Base-by-base conservation (phyloP, 2,888 invertebrate genomes). In the Drosophila prostipennis region DNA sequence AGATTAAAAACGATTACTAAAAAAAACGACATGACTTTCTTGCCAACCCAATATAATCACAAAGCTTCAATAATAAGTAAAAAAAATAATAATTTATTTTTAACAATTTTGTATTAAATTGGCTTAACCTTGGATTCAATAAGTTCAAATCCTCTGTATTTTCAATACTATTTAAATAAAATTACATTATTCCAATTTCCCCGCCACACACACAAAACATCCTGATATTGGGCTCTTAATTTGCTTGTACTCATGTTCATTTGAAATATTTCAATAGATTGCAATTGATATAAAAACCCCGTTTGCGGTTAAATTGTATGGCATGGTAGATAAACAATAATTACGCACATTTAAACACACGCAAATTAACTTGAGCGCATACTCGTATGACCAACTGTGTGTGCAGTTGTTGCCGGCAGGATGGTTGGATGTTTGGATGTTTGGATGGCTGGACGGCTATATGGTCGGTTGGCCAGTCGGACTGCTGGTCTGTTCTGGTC, bases 281-380 rank as follows among this genome's bases (percentile, higher is more conserved):
- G 64, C 64, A 53, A 53, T 65, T 67, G 65, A 59, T 71, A 57
- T 48, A 61, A 56, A 58, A 65, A 40, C 32, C 56, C 37, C 42
- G 54, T 37, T n/a, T 77, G 57, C 49, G 61, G 60, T 65, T 56
- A 51, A 64, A 60, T 73, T 68, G 51, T 69, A 73, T 67, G 71
- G 59, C 61, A 74, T 56, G 79, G 85, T 71, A 75, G 87, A 87
- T 82, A 82, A 82, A 87, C 85, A 82, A 82, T 82, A 87, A 82
- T 82, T 84, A 84, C 79, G 77, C 72, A 74, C 73, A 87, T 81
- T 82, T 80, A 80, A 87, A 73, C 82, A 81, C 64, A 74, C 74
- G 72, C 81, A 84, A 87, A 82, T 87, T 82, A 81, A 78, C 81
- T 84, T 70, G 67, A 63, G 13, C 43, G 32, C 19, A 32, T 14